These are phyloP conservation scores for Drosophila santomea DNA, from an alignment of 1,140 invertebrate genomes.

Conservation along the genomic window DNA sequence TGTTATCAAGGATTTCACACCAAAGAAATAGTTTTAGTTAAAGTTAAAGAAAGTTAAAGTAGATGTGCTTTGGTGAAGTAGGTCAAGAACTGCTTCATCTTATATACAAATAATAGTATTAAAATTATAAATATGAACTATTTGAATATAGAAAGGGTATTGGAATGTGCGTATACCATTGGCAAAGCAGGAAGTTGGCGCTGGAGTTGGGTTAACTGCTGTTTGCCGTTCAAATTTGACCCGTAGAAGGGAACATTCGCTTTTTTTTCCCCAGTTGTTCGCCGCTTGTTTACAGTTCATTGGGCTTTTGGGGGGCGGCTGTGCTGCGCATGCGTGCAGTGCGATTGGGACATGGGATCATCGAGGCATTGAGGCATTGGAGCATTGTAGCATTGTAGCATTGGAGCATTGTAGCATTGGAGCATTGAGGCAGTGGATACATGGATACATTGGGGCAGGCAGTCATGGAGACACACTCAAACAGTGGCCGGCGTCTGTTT, in stretches of 20 bases:
- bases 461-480: neutral
- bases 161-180: no score
- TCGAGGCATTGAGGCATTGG: neutral
- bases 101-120: no score
- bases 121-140: no score
- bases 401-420: neutral
- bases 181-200: constrained; percentile 11
- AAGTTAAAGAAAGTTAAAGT: no score
- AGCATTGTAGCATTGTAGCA: neutral
- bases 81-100: no score
- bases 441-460: neutral
- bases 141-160: neutral
- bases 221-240: constrained; percentile 65
- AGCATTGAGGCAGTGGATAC: neutral
- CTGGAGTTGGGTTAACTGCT: constrained; percentile 20
- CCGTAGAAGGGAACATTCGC: constrained; percentile 54
- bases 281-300: constrained; percentile 70
- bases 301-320: constrained; percentile 37
- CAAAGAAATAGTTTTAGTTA: no score
- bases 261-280: constrained; percentile 13
- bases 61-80: no score
- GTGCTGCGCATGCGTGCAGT: constrained; percentile 38
- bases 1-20: neutral
- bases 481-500: constrained; percentile 52
- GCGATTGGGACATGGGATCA: constrained; percentile 9